phyloP scores from a whole-genome alignment of 2,888 invertebrate genomes.

The Xestobium rufovillosum region DNA sequence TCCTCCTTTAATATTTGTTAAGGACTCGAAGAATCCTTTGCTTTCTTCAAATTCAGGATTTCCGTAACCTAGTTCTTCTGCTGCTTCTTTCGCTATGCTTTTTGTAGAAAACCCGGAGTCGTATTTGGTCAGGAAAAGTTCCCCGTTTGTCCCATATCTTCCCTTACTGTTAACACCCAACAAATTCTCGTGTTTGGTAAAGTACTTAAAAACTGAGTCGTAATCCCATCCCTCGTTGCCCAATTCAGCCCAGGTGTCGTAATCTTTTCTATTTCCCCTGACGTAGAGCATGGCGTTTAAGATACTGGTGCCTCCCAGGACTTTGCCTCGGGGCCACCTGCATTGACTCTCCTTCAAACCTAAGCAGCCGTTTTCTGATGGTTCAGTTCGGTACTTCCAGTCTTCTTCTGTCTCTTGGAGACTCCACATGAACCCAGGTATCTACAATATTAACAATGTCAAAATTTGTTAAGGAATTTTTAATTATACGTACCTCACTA shows the following conservation, averaged over 20 bases:
- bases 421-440: conserved; percentile 33
- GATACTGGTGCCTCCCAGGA: conserved; percentile 53
- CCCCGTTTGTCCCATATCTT: conserved; percentile 38
- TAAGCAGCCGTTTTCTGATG: conserved; percentile 35
- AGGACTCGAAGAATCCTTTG: conserved; percentile 21
- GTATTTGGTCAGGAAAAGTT: conserved; percentile 41
- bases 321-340: conserved; percentile 50
- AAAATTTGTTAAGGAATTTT: background rate
- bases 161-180: conserved; percentile 7
- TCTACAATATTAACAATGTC: conserved; percentile 19
- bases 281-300: conserved; percentile 57
- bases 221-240: conserved; percentile 55
- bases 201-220: conserved; percentile 42
- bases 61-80: conserved; percentile 40
- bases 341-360: conserved; percentile 35
- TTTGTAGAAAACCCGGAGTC: conserved; percentile 33
- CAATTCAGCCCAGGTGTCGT: conserved; percentile 50
- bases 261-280: conserved; percentile 54
- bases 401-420: conserved; percentile 28
- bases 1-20: conserved; percentile 40
- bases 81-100: conserved; percentile 41
- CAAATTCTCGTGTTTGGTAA: conserved; percentile 38
- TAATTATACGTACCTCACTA: background rate
- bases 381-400: conserved; percentile 41
- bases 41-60: conserved; percentile 20